Evolutionary conservation across 2,113 vertebrate genomes (phyloP).

Genomic region (Theristicus caerulescens): DNA sequence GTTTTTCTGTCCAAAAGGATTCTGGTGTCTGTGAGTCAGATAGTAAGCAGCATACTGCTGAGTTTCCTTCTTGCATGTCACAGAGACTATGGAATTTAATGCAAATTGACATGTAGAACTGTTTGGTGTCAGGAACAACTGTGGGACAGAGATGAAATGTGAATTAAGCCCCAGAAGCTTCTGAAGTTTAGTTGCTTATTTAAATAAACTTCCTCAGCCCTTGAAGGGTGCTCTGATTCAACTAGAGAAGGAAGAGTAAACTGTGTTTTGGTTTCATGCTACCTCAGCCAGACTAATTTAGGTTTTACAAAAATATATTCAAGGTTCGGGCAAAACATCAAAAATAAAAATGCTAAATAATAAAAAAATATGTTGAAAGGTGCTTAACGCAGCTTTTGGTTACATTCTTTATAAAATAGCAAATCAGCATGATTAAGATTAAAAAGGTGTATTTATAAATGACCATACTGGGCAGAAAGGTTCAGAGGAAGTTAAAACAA

Average conservation of each 20-base stretch:
- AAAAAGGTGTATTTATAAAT: not conserved
- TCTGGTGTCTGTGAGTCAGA: not conserved
- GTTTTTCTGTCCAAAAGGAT: not conserved
- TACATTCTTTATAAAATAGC: not conserved
- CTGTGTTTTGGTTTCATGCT: not conserved
- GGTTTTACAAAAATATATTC: not conserved
- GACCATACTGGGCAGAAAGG: not conserved
- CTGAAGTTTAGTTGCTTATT: not conserved
- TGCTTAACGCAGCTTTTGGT: not conserved
- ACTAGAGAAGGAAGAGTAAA: not conserved
- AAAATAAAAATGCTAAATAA: not conserved
- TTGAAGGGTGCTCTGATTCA: not conserved
- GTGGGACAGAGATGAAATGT: not conserved
- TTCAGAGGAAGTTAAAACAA: not conserved
- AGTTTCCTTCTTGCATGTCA: not conserved
- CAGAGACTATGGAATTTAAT: not conserved
- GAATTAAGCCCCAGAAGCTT: not conserved
- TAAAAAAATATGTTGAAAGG: not conserved
- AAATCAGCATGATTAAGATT: not conserved
- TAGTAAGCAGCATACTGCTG: no score
- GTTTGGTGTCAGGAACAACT: not conserved
- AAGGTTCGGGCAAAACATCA: not conserved
- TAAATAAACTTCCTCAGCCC: not conserved
- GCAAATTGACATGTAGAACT: not conserved
- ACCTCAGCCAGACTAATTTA: not conserved